Evolutionary conservation across 2,113 vertebrate genomes (phyloP).

Genomic region (Echinops telfairi): DNA sequence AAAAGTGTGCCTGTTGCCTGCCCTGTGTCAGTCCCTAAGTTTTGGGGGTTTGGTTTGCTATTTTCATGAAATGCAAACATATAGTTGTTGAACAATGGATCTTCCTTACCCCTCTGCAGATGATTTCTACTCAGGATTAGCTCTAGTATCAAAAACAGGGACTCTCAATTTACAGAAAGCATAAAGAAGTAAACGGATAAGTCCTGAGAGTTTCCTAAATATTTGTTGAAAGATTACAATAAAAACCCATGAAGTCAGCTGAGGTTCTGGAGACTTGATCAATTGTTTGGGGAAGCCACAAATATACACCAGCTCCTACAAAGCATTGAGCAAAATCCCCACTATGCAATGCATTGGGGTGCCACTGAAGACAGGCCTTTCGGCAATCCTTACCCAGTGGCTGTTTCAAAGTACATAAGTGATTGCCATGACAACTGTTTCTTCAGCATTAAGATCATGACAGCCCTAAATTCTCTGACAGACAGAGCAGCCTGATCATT

Average conservation of each 20-base stretch:
- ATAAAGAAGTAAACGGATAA: conserved; percentile 15
- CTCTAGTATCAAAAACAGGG: not conserved
- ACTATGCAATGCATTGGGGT: not conserved
- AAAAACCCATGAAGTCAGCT: conserved; percentile 12
- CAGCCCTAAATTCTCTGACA: conserved; percentile 17
- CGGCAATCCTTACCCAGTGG: not conserved
- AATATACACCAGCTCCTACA: not conserved
- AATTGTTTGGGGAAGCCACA: conserved; percentile 5
- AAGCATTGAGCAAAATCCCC: not conserved
- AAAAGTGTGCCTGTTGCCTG: not conserved
- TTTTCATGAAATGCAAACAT: conserved; percentile 1
- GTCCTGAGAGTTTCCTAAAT: conserved; percentile 15
- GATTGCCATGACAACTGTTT: conserved; percentile 70
- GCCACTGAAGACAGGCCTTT: not conserved
- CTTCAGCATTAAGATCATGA: conserved; percentile 56
- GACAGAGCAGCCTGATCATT: conserved; percentile 24
- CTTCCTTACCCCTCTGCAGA: not conserved
- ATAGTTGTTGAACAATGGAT: not conserved
- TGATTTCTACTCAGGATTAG: not conserved
- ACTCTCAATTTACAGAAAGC: not conserved
- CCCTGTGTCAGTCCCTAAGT: not conserved
- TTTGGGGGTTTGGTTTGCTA: not conserved
- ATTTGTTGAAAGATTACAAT: conserved; percentile 18
- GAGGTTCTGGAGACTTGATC: conserved; percentile 29
- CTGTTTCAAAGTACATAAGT: conserved; percentile 40